These are phyloP conservation scores for Cosmorhoe ocellata DNA, from an alignment of 2,888 invertebrate genomes.

Conservation along the genomic window DNA sequence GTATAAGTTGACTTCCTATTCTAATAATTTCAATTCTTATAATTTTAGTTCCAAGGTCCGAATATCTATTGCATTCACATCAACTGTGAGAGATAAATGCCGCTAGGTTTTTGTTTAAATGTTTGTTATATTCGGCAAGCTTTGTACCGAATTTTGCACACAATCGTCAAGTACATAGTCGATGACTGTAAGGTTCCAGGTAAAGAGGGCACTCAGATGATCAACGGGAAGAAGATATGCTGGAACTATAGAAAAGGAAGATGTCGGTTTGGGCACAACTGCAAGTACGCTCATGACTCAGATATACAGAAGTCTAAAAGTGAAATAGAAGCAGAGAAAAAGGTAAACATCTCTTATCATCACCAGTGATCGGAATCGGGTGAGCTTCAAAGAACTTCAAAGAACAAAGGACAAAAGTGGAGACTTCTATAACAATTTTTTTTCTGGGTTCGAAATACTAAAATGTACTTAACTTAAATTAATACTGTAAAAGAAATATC, in stretches of 20 bases:
- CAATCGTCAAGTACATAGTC: conserved; percentile 82
- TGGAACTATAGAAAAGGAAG: conserved; percentile 96
- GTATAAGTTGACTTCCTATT: conserved; percentile 84
- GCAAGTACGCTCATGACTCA: conserved; percentile 95
- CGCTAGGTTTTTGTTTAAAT: neutral
- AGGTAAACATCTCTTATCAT: conserved; percentile 47
- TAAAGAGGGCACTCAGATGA: conserved; percentile 88
- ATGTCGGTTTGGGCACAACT: conserved; percentile 95
- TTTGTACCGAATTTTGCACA: conserved; percentile 35
- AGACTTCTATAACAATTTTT: too few species aligned
- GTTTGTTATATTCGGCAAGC: conserved; percentile 13
- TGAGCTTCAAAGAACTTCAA: too few species aligned
- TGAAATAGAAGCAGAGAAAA: conserved; percentile 82
- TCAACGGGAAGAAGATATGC: conserved; percentile 94
- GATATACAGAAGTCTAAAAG: conserved; percentile 87
- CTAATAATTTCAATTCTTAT: conserved; percentile 7
- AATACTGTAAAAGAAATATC: too few species aligned
- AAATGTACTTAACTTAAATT: too few species aligned
- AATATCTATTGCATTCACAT: conserved; percentile 45
- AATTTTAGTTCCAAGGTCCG: neutral
- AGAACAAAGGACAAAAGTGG: too few species aligned
- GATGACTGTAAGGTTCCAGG: conserved; percentile 83
- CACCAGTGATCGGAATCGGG: too few species aligned
- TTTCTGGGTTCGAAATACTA: too few species aligned
- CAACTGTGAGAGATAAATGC: neutral